These are phyloP conservation scores for Chaenogobius annularis DNA, from an alignment of 2,113 vertebrate genomes.

Conservation along the genomic window DNA sequence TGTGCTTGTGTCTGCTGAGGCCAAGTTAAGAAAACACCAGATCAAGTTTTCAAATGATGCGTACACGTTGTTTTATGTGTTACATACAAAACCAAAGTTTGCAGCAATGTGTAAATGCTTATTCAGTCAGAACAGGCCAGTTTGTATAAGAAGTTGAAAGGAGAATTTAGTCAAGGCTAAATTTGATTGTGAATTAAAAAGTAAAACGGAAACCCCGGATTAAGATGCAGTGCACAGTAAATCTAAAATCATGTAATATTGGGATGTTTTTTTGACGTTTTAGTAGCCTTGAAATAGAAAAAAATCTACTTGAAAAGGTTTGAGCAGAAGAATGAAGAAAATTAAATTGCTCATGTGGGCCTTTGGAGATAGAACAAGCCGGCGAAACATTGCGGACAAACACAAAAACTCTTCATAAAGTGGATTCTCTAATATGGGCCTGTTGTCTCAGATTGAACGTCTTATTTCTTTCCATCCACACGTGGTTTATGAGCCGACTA, in stretches of 20 bases:
- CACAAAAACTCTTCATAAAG: slow-evolving; percentile 2
- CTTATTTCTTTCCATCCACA: slow-evolving; percentile 5
- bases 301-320: slow-evolving; percentile 4
- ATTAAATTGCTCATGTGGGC: slow-evolving; percentile 22
- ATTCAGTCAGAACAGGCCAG: slow-evolving; percentile 2
- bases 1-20: slow-evolving; percentile 17
- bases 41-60: slow-evolving; percentile 43
- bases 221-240: background rate
- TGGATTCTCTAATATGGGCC: slow-evolving; percentile 4
- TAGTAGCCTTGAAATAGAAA: slow-evolving; percentile 1
- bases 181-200: slow-evolving; percentile 18
- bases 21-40: slow-evolving; percentile 18
- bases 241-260: slow-evolving; percentile 20
- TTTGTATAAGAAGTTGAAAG: slow-evolving; percentile 9
- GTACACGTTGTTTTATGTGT: slow-evolving; percentile 31
- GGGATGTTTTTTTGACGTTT: slow-evolving; percentile 32
- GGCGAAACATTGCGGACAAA: background rate
- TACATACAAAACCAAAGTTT: slow-evolving; percentile 35
- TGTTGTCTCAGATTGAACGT: slow-evolving; percentile 8
- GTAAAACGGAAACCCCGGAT: slow-evolving; percentile 9
- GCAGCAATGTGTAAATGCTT: slow-evolving; percentile 26
- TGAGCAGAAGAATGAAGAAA: slow-evolving; percentile 7
- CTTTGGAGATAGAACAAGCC: slow-evolving; percentile 30
- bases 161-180: slow-evolving; percentile 29
- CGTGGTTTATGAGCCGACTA: slow-evolving; percentile 6